Conservation (phyloP, 2,888 invertebrate species). For the Melieria crassipennis region DNA sequence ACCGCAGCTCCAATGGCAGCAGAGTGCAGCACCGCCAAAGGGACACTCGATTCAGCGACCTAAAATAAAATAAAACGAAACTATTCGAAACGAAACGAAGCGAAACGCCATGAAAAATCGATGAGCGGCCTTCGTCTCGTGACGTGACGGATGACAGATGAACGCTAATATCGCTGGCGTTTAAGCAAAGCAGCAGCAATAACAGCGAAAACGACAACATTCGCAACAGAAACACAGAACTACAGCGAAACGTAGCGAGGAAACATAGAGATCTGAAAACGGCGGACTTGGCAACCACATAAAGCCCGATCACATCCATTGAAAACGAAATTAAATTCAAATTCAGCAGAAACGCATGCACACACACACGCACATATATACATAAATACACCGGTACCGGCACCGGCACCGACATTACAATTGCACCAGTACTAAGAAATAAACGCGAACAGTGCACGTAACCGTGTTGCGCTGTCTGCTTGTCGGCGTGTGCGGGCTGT, state of each 20-base stretch:
- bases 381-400: not conserved
- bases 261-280: too few species aligned
- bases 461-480: not conserved
- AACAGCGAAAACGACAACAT: constrained; percentile 18
- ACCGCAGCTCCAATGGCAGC: not conserved
- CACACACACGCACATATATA: not conserved
- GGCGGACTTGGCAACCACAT: constrained; percentile 33
- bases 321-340: constrained; percentile 43
- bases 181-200: not conserved
- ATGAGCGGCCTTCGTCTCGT: too few species aligned
- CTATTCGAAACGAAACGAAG: too few species aligned
- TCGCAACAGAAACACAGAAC: not conserved
- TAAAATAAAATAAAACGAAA: too few species aligned
- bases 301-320: constrained; percentile 36
- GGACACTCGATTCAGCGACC: not conserved
- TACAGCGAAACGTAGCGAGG: constrained; percentile 23
- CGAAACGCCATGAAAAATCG: too few species aligned
- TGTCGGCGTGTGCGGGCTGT: constrained; percentile 41
- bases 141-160: too few species aligned
- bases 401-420: constrained; percentile 9
- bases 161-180: too few species aligned
- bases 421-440: not conserved
- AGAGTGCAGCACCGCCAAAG: not conserved
- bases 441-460: too few species aligned
- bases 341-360: constrained; percentile 30